A percentile compares a stretch with the other conserved stretches of the same genome.
These are phyloP conservation scores for Siphlonurus alternatus DNA, from an alignment of 2,888 invertebrate genomes.

Conservation along the genomic window DNA sequence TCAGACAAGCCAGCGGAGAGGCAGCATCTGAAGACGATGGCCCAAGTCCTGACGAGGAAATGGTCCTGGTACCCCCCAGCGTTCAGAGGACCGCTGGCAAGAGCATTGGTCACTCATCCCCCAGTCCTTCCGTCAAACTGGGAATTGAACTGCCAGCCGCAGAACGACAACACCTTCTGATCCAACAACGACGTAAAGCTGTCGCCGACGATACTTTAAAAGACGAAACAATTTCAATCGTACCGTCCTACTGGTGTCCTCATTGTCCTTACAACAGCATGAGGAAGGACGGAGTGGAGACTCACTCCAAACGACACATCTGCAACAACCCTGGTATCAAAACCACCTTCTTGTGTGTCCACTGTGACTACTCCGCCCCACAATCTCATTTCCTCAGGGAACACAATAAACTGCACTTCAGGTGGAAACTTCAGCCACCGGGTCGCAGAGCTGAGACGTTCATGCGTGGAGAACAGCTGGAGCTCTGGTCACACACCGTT, in stretches of 20 bases:
- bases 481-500: constrained; percentile 34
- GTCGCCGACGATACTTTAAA: constrained; percentile 37
- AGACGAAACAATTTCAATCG: constrained; percentile 11
- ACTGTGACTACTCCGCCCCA: constrained; percentile 65
- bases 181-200: constrained; percentile 27
- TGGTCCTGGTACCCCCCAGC: neutral
- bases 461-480: constrained; percentile 37
- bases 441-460: constrained; percentile 31
- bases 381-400: constrained; percentile 58
- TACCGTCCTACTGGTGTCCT: constrained; percentile 41
- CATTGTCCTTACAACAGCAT: constrained; percentile 66
- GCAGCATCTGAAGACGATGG: constrained; percentile 22
- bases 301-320: constrained; percentile 56
- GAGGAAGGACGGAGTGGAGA: constrained; percentile 51
- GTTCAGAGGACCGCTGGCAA: constrained; percentile 9
- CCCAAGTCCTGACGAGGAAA: constrained; percentile 4
- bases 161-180: constrained; percentile 36
- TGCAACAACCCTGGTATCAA: neutral
- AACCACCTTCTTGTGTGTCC: constrained; percentile 46
- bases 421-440: constrained; percentile 27
- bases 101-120: constrained; percentile 14
- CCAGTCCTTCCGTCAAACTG: constrained; percentile 27
- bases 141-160: constrained; percentile 5
- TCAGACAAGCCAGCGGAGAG: constrained; percentile 25
- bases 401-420: constrained; percentile 64